Percentiles rank a stretch among this genome's conserved stretches.
phyloP scores from a whole-genome alignment of 2,797 vertebrate species.

The Sebastes trivittatus region DNA sequence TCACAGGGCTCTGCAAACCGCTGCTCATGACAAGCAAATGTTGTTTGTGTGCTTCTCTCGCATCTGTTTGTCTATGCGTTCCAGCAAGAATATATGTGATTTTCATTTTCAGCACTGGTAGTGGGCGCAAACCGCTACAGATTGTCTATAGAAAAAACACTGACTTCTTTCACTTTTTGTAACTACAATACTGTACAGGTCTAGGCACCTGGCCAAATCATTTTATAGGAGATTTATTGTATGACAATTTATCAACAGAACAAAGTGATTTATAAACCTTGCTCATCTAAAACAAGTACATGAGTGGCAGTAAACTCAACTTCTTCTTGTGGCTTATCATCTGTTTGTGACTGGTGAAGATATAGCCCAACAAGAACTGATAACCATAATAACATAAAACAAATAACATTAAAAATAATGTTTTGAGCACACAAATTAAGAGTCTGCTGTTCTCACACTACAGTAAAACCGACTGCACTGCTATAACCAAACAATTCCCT shows the following conservation, averaged over 20 bases:
- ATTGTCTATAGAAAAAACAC: background rate
- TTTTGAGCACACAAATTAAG: background rate
- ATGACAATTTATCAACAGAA: background rate
- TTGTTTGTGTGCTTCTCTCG: constrained; percentile 2
- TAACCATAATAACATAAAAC: background rate
- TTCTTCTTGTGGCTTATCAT: background rate
- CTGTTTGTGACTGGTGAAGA: background rate
- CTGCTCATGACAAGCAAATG: constrained; percentile 28
- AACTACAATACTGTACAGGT: background rate
- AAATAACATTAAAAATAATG: background rate
- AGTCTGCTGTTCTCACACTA: background rate
- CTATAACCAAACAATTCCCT: constrained; percentile 55
- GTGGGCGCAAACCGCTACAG: background rate
- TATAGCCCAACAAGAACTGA: background rate
- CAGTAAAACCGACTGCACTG: background rate
- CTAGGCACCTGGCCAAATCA: background rate
- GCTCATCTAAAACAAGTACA: background rate
- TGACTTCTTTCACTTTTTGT: background rate
- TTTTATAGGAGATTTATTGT: background rate
- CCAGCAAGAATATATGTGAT: background rate
- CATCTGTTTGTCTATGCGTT: background rate
- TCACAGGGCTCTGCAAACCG: constrained; percentile 28
- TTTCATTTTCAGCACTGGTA: background rate
- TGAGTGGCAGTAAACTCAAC: background rate
- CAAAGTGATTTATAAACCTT: background rate